These are phyloP conservation scores for Boleophthalmus pectinirostris DNA, from an alignment of 2,113 vertebrate species.

Conservation along the genomic window DNA sequence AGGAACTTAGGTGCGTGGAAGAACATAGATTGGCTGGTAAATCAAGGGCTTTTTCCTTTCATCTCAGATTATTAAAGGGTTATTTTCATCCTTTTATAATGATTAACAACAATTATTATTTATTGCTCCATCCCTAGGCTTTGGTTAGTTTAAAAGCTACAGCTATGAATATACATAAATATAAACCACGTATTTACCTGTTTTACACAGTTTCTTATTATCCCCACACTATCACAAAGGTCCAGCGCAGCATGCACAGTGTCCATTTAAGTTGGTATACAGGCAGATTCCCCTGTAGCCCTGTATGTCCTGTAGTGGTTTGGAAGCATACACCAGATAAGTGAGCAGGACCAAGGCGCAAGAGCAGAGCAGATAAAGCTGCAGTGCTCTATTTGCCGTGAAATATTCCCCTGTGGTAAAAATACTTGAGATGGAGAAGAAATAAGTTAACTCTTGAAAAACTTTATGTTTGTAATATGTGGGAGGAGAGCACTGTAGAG, in stretches of 20 bases:
- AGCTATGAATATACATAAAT: not conserved
- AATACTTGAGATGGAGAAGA: slow-evolving; percentile 39
- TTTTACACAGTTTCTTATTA: not conserved
- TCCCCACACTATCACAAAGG: slow-evolving; percentile 2
- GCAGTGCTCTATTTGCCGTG: slow-evolving; percentile 51
- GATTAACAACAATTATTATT: too few relatives aligned
- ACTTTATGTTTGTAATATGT: slow-evolving; percentile 10
- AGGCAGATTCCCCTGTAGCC: slow-evolving; percentile 23
- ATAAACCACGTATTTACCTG: not conserved
- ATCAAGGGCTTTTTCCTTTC: too few relatives aligned
- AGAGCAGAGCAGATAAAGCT: slow-evolving; percentile 52
- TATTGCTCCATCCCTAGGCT: not conserved
- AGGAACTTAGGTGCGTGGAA: too few relatives aligned
- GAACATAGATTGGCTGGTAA: too few relatives aligned
- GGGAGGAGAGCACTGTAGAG: not conserved
- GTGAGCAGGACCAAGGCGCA: slow-evolving; percentile 36
- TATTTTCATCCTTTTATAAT: too few relatives aligned
- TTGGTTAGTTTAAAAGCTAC: not conserved
- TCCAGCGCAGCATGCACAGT: slow-evolving; percentile 5
- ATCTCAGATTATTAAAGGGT: too few relatives aligned
- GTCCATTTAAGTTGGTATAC: slow-evolving; percentile 11
- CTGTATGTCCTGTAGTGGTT: slow-evolving; percentile 28
- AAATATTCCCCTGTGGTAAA: slow-evolving; percentile 52
- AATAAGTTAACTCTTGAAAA: slow-evolving; percentile 47
- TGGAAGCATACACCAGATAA: slow-evolving; percentile 50